Evolutionary conservation across 2,113 vertebrate species (phyloP).

Genomic region (Rhegmatorhina hoffmannsi): DNA sequence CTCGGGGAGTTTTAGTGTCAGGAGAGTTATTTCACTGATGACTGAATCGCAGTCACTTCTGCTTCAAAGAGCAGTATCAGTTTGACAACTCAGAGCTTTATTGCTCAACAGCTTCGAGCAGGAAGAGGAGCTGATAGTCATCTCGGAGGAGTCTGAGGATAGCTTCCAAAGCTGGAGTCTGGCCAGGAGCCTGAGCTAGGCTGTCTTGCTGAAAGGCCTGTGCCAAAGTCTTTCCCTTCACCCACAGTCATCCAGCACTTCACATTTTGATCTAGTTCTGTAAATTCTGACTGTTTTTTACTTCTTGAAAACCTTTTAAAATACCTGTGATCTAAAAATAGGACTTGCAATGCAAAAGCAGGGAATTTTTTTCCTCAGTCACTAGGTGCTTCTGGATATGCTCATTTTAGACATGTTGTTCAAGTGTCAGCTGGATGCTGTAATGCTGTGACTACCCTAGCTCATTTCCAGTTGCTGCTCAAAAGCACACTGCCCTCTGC

Average conservation of each 20-base stretch:
- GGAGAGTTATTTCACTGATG: not conserved
- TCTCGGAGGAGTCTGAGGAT: not conserved
- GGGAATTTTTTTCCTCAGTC: not conserved
- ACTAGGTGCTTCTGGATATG: not conserved
- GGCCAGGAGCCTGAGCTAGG: not conserved
- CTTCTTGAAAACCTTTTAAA: not conserved
- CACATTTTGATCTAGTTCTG: not conserved
- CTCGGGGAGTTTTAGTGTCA: not conserved
- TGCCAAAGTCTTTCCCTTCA: conserved; percentile 13
- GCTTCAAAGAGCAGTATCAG: conserved; percentile 32
- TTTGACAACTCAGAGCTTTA: conserved; percentile 43
- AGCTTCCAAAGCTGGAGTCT: conserved; percentile 35
- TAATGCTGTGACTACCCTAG: not conserved
- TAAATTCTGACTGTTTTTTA: not conserved
- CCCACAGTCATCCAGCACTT: not conserved
- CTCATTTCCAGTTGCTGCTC: not conserved
- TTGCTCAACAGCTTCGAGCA: conserved; percentile 43
- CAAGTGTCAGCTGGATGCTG: not conserved
- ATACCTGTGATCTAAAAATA: not conserved
- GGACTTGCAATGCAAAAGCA: not conserved
- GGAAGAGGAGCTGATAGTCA: conserved; percentile 10
- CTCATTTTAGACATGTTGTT: not conserved
- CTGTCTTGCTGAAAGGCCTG: not conserved
- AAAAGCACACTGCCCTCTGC: not conserved
- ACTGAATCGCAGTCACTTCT: conserved; percentile 41